Evolutionary conservation across 2,797 vertebrate species (phyloP), one percentile per base, ranked within the genome.

Genomic region (Alca torda): DNA sequence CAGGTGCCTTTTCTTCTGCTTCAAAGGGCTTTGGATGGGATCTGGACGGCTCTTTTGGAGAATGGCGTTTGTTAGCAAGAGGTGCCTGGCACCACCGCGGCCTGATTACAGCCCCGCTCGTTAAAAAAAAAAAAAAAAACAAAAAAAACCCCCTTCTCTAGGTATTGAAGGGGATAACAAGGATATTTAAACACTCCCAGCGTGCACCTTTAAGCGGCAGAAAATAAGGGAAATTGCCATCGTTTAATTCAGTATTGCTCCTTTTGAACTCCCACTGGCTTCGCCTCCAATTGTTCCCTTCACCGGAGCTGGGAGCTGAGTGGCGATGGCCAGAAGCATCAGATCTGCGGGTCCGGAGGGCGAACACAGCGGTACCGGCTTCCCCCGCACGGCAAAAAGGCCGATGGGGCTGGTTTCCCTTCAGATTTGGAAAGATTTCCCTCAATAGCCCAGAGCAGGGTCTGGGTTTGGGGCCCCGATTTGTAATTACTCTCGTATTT

Each of bases 171-270:
- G 86, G 96, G 96, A 89, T 93, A 95, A 96, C 75, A 85, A 82
- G 93, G 84, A 92, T 95, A 90, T 94, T 96, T 87, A 64, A 92
- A 95, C 95, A 94, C 89, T 96, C 96, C 94, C 96, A 94, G 92
- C 72, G 90, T 96, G 96, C 93, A 96, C 86, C 84, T 94, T 96
- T 75, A 81, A 96, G 90, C 31, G 0, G 90, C 57, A 30, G 92
- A 89, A 96, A 92, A 93, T 61, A 90, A 74, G 89, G 89, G 81
- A 81, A 97, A 95, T 92, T 82, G 93, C 91, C 4, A 12, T 37
- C n/a, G 10, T 89, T 94, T 84, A 43, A 93, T 93, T 95, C 94
- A 54, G 10, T 43, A 72, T 90, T 78, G 81, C 94, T 96, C 91
- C 94, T 95, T 97, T 94, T 79, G 89, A 96, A 68, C 86, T 84